Evolutionary conservation across 2,113 vertebrate genomes (phyloP), one percentile per base, ranked within the genome.

Genomic region (Hepsetus odoe): DNA sequence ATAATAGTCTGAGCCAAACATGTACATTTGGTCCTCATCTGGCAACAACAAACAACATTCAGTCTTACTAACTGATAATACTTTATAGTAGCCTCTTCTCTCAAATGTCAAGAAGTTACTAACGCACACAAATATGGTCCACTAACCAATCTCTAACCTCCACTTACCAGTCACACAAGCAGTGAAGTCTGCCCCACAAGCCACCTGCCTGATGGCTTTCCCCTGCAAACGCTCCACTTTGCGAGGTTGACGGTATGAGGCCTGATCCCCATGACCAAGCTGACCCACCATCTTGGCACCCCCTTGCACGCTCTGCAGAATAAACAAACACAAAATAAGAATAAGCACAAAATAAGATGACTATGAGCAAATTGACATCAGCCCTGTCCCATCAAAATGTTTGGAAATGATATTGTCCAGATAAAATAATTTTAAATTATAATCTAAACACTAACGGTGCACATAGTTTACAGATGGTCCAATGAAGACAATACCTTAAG

Each of bases 1-100:
- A 0, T 99, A 98, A 82, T 99, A 99, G 87, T 99, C 96, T 0
- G 98, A 99, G 70, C 98, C 98, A 75, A 99, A 99, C 88, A 96
- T 94, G 90, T 98, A 99, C 81, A 97, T 90, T 89, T 99, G 96
- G 85, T 96, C 97, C 82, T 99, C 97, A 85, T 98, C 98, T 99
- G 89, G 16, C 56, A 72, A n/a, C 7, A 85, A 30, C 68, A 16
- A 74, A 40, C 24, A 66, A 75, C 59, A 20, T 16, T 30, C 13
- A 24, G 33, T n/a, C 24, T 33, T 71, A 70, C 24, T 8, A 49
- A 38, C 2, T 33, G 7, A 35, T 35, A 1, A 20, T 1, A 11
- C 35, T 24, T 42, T 12, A 42, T 10, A 10, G 9, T 42, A 8
- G 3, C 40, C 13, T 11, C 40, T 5, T 42, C 13, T 42, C 40